A percentile compares a stretch with the other conserved stretches of the same genome.
Conservation (phyloP, 2,113 vertebrate species). For the Monopterus albus region DNA sequence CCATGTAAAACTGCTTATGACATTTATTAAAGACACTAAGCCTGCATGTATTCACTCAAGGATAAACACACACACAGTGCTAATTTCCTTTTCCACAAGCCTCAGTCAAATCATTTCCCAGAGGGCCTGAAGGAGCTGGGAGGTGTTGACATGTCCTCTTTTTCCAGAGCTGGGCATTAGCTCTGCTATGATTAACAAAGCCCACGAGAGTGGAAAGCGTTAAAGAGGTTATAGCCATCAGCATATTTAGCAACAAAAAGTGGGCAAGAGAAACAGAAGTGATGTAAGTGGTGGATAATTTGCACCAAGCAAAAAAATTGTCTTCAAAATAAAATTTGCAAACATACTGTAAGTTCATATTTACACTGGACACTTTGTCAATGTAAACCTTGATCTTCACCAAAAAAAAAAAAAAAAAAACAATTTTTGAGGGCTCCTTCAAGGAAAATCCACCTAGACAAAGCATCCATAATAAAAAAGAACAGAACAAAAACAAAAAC, state of each 20-base stretch:
- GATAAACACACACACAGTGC: neutral
- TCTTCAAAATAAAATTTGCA: neutral
- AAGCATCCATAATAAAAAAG: too few relatives aligned
- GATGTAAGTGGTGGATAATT: constrained; percentile 14
- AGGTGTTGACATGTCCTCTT: constrained; percentile 55
- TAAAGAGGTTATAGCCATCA: constrained; percentile 9
- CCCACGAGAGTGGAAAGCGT: neutral
- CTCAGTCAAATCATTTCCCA: constrained; percentile 53
- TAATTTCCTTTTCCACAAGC: neutral
- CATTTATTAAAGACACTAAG: constrained; percentile 22
- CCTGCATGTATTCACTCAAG: neutral
- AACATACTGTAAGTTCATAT: neutral
- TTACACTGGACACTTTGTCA: neutral
- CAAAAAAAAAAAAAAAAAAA: neutral
- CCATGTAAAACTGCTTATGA: neutral
- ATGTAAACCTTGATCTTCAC: neutral
- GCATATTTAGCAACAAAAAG: constrained; percentile 9
- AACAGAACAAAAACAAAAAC: too few relatives aligned
- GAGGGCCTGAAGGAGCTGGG: constrained; percentile 27
- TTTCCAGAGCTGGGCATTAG: constrained; percentile 12
- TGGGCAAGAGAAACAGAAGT: constrained; percentile 1
- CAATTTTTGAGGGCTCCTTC: too few relatives aligned
- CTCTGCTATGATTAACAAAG: constrained; percentile 21
- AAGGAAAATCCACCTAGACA: too few relatives aligned
- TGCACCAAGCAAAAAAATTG: neutral